Percentiles rank a stretch among this genome's conserved stretches.
These are phyloP conservation scores for Aulostomus chinensis DNA, from an alignment of 2,797 vertebrate species.

Conservation along the genomic window DNA sequence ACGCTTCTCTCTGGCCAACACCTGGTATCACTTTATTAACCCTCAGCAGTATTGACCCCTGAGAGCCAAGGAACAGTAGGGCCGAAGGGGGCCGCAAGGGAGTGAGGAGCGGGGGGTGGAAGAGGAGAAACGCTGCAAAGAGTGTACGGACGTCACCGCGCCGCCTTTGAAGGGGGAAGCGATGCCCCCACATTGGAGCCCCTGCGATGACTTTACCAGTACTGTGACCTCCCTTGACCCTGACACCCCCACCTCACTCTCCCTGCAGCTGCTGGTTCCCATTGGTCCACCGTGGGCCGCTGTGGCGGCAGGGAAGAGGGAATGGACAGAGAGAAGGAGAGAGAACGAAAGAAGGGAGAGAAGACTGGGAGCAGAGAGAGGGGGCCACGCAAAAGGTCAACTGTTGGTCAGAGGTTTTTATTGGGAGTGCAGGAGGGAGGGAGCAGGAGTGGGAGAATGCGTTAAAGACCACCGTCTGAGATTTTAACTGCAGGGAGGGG, in stretches of 20 bases:
- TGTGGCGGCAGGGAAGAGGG: constrained; percentile 28
- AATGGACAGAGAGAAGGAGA: constrained; percentile 32
- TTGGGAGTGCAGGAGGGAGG: constrained; percentile 76
- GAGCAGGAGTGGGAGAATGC: constrained; percentile 71
- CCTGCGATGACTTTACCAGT: constrained; percentile 85
- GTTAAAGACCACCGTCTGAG: constrained; percentile 86
- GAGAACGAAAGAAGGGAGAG: constrained; percentile 33
- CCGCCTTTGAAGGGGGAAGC: constrained; percentile 80
- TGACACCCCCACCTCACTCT: constrained; percentile 44
- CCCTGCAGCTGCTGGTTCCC: constrained; percentile 75
- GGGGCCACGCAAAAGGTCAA: constrained; percentile 79
- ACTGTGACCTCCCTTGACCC: constrained; percentile 79
- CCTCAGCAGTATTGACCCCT: constrained; percentile 79
- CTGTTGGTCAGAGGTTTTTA: constrained; percentile 86
- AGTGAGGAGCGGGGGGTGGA: constrained; percentile 31
- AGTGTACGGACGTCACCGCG: constrained; percentile 64
- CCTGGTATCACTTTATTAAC: constrained; percentile 90
- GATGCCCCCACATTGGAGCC: constrained; percentile 73
- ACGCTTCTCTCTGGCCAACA: constrained; percentile 72
- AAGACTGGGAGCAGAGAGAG: constrained; percentile 39
- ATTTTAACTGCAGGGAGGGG: constrained; percentile 83
- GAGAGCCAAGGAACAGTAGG: constrained; percentile 74
- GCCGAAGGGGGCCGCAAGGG: constrained; percentile 68
- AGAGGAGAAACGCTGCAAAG: constrained; percentile 40
- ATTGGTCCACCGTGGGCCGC: constrained; percentile 63